phyloP scores from a whole-genome alignment of 37 sponge, comb jelly and placozoan genomes.

The Oopsacas minuta region DNA sequence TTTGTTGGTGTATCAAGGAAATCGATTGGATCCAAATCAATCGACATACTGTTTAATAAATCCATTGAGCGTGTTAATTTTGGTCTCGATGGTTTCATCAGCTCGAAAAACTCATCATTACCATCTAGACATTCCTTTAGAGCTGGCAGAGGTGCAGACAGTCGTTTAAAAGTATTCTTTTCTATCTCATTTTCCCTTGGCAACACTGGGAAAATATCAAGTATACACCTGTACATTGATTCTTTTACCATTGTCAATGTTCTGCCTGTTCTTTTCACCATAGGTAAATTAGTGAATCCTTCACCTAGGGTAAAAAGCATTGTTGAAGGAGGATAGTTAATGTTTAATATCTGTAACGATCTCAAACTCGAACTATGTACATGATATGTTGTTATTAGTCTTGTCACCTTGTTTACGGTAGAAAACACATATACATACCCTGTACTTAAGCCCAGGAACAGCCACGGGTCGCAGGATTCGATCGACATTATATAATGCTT shows the following conservation, averaged over 20 bases:
- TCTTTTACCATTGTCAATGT: background rate
- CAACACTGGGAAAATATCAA: background rate
- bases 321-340: background rate
- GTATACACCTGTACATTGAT: background rate
- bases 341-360: background rate
- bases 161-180: background rate
- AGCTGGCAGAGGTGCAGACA: background rate
- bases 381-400: background rate
- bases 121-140: background rate
- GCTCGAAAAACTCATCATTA: background rate
- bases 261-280: background rate
- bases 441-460: slow-evolving; percentile 14
- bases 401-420: background rate
- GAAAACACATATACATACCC: background rate
- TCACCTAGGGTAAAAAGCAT: slow-evolving; percentile 7
- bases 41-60: background rate
- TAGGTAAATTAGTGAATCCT: background rate
- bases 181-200: background rate
- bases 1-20: background rate
- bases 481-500: slow-evolving; percentile 7
- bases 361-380: background rate
- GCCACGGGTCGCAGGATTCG: background rate
- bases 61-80: background rate
- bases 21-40: slow-evolving; percentile 13
- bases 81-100: background rate